Evolutionary conservation across 2,113 vertebrate species (phyloP), one percentile per base, ranked within the genome.

Genomic region (Urocitellus parryii): DNA sequence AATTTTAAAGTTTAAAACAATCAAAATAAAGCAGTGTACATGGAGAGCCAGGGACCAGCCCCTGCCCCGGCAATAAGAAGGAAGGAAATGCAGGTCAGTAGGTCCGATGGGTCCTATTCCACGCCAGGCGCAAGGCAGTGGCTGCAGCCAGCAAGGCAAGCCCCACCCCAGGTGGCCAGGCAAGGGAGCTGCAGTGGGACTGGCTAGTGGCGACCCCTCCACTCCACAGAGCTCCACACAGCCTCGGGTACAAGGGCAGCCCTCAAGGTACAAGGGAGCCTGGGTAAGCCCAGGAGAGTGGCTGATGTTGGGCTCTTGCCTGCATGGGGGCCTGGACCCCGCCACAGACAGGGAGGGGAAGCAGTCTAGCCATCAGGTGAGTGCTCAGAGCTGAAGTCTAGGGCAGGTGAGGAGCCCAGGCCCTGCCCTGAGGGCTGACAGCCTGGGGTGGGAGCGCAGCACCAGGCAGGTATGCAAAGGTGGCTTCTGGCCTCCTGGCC

Each of bases 351-450:
- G 27, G 11, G 53, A 18, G 11, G 42, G 37, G 27, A 34, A 20
- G 10, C 4, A 18, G 3, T 11, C 34, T 24, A 37, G 61, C 13
- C 8, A 5, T 25, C 37, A 8, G 20, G 5, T 0, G 11, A 45
- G 42, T 12, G 12, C 24, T 1, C 27, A 4, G n/a, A 13, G 32
- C 1, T 32, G 25, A 37, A 27, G 37, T 27, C 16, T 4, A 72
- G n/a, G 16, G 39, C 25, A 58, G 56, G 61, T 14, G 0, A 29
- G 51, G 45, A 20, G n/a, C n/a, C 37, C 22, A 0, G 0, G 13
- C 34, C 70, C 51, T 34, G 13, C 61, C 56, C 27, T 11, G n/a
- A 78, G 45, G 9, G 70, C 6, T 8, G 16, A 25, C 42, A 16
- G 3, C 5, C 1, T 24, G 14, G 51, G 74, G 14, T 51, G 27